A percentile compares a stretch with the other conserved stretches of the same genome.
Evolutionary conservation across 1,140 invertebrate genomes (phyloP).

Genomic region (Euschistus heros): DNA sequence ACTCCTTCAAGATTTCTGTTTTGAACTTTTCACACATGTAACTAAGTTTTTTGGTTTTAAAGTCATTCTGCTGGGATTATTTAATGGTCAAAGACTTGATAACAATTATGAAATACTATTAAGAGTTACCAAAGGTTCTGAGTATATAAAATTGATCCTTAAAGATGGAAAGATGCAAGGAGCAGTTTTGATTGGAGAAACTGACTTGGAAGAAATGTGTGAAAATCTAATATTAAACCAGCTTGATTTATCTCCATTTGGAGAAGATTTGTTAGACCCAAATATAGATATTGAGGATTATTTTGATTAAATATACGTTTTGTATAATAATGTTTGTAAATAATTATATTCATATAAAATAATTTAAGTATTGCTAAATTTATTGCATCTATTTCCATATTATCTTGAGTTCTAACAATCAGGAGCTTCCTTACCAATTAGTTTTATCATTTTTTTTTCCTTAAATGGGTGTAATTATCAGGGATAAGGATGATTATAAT

Average conservation of each 20-base stretch:
- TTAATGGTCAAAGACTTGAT: slow-evolving; percentile 82
- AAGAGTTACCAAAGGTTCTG: slow-evolving; percentile 66
- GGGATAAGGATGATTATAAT: too few relatives aligned
- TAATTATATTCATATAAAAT: too few relatives aligned
- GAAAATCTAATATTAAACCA: slow-evolving; percentile 96
- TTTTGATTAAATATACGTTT: slow-evolving; percentile 66
- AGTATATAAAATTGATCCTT: slow-evolving; percentile 88
- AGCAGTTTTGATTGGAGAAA: slow-evolving; percentile 91
- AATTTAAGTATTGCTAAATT: too few relatives aligned
- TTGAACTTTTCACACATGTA: slow-evolving; percentile 94
- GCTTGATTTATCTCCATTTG: slow-evolving; percentile 76
- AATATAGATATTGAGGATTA: slow-evolving; percentile 97
- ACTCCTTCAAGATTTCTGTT: slow-evolving; percentile 81
- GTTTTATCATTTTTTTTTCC: too few relatives aligned
- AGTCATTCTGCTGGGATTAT: slow-evolving; percentile 85
- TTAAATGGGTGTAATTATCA: too few relatives aligned
- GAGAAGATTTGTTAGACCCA: slow-evolving; percentile 88
- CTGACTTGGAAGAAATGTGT: slow-evolving; percentile 94
- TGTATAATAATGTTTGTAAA: too few relatives aligned
- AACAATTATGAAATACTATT: slow-evolving; percentile 79
- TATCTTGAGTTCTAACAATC: too few relatives aligned
- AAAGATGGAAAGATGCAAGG: slow-evolving; percentile 79
- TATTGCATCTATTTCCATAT: too few relatives aligned
- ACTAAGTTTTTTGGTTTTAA: slow-evolving; percentile 93
- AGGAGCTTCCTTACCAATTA: too few relatives aligned